A percentile compares a stretch with the other conserved stretches of the same genome.
phyloP scores from a whole-genome alignment of 2,888 invertebrate genomes.

The Phalera bucephala region DNA sequence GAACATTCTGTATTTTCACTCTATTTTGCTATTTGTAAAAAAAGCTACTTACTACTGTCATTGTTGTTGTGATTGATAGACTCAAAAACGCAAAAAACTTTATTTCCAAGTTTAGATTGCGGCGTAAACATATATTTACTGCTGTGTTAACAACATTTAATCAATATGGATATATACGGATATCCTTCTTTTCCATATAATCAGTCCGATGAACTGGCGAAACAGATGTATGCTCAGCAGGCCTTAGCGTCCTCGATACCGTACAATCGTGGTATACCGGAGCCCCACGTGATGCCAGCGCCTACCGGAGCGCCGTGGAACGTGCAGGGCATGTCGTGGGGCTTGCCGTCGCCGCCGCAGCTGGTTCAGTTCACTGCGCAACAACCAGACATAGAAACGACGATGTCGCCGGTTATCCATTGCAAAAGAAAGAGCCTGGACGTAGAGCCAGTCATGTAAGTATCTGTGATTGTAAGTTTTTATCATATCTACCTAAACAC shows the following conservation, averaged over 20 bases:
- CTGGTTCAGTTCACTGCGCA: slow-evolving; percentile 75
- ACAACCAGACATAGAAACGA: slow-evolving; percentile 43
- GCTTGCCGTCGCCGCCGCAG: slow-evolving; percentile 64
- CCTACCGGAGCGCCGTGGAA: slow-evolving; percentile 79
- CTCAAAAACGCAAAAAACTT: slow-evolving; percentile 5
- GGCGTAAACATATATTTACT: slow-evolving; percentile 5
- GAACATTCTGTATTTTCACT: slow-evolving; percentile 23
- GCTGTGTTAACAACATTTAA: background rate
- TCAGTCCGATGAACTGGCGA: slow-evolving; percentile 63
- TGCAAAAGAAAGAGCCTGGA: slow-evolving; percentile 74
- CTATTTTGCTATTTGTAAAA: too few species aligned
- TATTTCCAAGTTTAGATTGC: slow-evolving; percentile 9
- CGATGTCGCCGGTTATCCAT: slow-evolving; percentile 52
- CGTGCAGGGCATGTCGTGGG: slow-evolving; percentile 80
- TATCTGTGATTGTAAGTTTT: slow-evolving; percentile 18
- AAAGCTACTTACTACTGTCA: slow-evolving; percentile 4
- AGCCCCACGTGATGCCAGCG: slow-evolving; percentile 62
- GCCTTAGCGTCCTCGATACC: slow-evolving; percentile 50
- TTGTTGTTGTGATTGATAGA: slow-evolving; percentile 22
- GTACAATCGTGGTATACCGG: slow-evolving; percentile 42
- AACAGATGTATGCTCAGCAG: slow-evolving; percentile 70
- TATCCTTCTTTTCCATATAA: slow-evolving; percentile 59
- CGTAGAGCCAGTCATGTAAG: slow-evolving; percentile 77
- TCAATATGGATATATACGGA: slow-evolving; percentile 66
- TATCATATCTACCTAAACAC: background rate